A percentile compares a stretch with the other conserved stretches of the same genome.
phyloP scores from a whole-genome alignment of 2,113 vertebrate genomes.

The Phocoena sinus region DNA sequence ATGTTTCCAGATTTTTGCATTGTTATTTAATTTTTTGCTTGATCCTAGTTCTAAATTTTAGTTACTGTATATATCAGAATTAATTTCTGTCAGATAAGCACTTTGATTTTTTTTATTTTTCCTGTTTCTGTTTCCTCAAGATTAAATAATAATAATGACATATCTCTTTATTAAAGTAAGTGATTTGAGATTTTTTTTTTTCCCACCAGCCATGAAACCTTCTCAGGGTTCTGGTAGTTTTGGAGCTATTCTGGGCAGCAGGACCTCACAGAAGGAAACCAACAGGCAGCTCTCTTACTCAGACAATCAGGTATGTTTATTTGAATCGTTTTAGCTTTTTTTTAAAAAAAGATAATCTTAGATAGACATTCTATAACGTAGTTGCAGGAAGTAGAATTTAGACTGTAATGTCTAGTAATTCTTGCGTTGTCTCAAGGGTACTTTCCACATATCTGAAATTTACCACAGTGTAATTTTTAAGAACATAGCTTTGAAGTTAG shows the following conservation, averaged over 20 bases:
- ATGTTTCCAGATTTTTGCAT: background rate
- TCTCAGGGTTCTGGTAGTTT: conserved; percentile 95
- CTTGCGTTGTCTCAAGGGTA: background rate
- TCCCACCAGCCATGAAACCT: conserved; percentile 86
- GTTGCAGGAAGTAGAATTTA: background rate
- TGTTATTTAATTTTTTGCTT: conserved; percentile 17
- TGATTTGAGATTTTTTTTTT: background rate
- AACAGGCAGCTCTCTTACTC: conserved; percentile 84
- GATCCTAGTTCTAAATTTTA: background rate
- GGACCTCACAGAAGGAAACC: conserved; percentile 89
- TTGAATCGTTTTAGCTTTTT: background rate
- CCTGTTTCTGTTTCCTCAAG: background rate
- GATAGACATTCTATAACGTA: background rate
- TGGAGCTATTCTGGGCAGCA: conserved; percentile 88
- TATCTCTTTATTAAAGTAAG: conserved; percentile 30
- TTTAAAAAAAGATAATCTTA: background rate
- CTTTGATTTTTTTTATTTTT: conserved; percentile 10
- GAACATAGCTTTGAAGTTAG: conserved; percentile 6
- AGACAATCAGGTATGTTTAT: conserved; percentile 90
- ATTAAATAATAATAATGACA: background rate
- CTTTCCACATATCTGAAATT: conserved; percentile 12
- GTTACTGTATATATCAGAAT: background rate
- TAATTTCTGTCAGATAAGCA: conserved; percentile 17
- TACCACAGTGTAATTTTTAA: conserved; percentile 7
- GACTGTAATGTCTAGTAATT: background rate